A percentile compares a stretch with the other conserved stretches of the same genome.
Conservation (phyloP, 2,888 invertebrate species). For the Drosophila merina region DNA sequence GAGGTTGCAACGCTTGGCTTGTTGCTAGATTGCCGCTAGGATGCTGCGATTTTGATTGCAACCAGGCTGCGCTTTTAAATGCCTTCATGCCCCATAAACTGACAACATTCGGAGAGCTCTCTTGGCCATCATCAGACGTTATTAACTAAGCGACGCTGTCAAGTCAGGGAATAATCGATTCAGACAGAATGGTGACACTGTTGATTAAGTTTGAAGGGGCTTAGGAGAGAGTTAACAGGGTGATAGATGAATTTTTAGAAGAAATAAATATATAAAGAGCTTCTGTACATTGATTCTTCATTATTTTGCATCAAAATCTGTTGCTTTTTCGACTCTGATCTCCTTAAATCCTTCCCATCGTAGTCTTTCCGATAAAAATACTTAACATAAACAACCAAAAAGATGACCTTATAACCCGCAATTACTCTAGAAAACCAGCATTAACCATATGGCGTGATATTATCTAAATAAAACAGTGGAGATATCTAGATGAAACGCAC, state of each 20-base stretch:
- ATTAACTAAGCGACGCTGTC: conserved; percentile 41
- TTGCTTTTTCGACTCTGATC: too few relatives aligned
- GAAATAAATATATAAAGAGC: too few relatives aligned
- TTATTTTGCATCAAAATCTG: too few relatives aligned
- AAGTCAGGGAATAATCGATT: conserved; percentile 25
- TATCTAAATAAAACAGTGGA: conserved; percentile 19
- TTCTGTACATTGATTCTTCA: too few relatives aligned
- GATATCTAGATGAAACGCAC: conserved; percentile 3
- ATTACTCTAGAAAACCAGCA: conserved; percentile 3
- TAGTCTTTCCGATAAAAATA: background rate
- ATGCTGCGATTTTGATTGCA: conserved; percentile 51
- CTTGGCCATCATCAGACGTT: conserved; percentile 45
- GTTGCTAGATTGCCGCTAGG: conserved; percentile 28
- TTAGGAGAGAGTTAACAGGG: too few relatives aligned
- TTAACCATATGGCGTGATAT: conserved; percentile 15
- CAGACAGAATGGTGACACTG: conserved; percentile 22
- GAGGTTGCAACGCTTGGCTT: conserved; percentile 46
- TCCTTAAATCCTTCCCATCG: too few relatives aligned
- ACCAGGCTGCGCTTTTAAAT: conserved; percentile 62
- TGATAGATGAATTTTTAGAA: background rate
- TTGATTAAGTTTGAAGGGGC: background rate
- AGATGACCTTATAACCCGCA: background rate
- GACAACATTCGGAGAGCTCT: conserved; percentile 35
- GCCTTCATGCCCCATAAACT: conserved; percentile 73
- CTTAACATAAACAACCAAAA: background rate